Evolutionary conservation across 2,797 vertebrate genomes (phyloP), one percentile per base, ranked within the genome.

Genomic region (Muscicapa striata): DNA sequence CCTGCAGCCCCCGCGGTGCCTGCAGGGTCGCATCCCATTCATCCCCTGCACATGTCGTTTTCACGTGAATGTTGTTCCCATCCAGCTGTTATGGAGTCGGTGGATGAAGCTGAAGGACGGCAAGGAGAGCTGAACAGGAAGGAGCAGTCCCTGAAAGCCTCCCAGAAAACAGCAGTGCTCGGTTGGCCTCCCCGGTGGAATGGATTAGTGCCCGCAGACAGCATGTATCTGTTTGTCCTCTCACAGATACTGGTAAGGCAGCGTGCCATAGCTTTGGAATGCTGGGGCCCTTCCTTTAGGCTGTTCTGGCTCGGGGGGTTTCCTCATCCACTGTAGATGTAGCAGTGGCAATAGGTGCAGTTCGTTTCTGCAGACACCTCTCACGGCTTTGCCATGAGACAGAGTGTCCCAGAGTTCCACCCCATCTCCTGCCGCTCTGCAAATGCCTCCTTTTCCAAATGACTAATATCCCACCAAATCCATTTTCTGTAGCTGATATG

Each of bases 201-300:
- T 91, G 97, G 97, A 85, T 95, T 98, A 67, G 94, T 95, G 24
- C 97, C 97, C n/a, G 97, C 97, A 90, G 96, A 96, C 95, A 98
- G 93, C 88, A 93, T 98, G 74, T 98, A 97, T 95, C 96, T 98
- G 66, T 98, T 98, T 34, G 97, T 97, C 63, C 94, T 98, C 62
- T 98, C 97, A 6, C 98, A 98, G 95, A 97, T 98, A 85, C 92
- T 98, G 98, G 98, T 98, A 98, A 98, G 98, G 83, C 46, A 84
- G 54, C 57, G 81, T 66, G 58, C 79, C 54, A 8, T 73, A 2
- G 1, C 36, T 67, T 93, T 70, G 72, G 82, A 59, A 72, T 84
- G 32, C 51, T 76, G 62, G 43, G 20, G 59, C 40, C 17, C 18
- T 43, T 80, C 29, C 84, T 41, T 32, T n/a, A 61, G 74, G 69